Conservation (phyloP, 2,797 vertebrate species). For the Labroides dimidiatus region DNA sequence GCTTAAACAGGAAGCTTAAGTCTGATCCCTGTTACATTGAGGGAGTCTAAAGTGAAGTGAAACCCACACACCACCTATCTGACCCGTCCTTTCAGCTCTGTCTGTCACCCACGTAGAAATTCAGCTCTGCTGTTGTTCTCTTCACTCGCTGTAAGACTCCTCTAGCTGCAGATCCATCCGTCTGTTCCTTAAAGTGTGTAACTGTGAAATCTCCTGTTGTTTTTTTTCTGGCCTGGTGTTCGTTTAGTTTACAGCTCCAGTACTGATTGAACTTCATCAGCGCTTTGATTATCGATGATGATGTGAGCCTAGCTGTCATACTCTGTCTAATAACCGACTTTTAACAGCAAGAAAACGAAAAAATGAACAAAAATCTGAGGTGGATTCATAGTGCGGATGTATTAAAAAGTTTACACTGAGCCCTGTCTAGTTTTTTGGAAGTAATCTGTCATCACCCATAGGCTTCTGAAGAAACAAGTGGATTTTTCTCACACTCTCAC, state of each 20-base stretch:
- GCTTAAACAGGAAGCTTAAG: neutral
- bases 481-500: neutral
- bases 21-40: neutral
- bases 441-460: too few relatives aligned
- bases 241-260: neutral
- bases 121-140: neutral
- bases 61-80: neutral
- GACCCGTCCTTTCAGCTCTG: neutral
- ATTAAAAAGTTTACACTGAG: too few relatives aligned
- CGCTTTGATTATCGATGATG: conserved; percentile 2
- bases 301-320: too few relatives aligned
- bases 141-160: neutral
- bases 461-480: too few relatives aligned
- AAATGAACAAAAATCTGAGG: too few relatives aligned
- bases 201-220: neutral
- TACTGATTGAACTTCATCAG: neutral
- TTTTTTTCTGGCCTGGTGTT: neutral
- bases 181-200: too few relatives aligned
- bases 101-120: neutral
- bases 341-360: too few relatives aligned
- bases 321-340: too few relatives aligned
- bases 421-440: too few relatives aligned
- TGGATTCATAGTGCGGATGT: too few relatives aligned
- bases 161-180: too few relatives aligned
- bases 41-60: neutral